phyloP scores from a whole-genome alignment of 2,888 invertebrate species.

The Amaurobius ferox region DNA sequence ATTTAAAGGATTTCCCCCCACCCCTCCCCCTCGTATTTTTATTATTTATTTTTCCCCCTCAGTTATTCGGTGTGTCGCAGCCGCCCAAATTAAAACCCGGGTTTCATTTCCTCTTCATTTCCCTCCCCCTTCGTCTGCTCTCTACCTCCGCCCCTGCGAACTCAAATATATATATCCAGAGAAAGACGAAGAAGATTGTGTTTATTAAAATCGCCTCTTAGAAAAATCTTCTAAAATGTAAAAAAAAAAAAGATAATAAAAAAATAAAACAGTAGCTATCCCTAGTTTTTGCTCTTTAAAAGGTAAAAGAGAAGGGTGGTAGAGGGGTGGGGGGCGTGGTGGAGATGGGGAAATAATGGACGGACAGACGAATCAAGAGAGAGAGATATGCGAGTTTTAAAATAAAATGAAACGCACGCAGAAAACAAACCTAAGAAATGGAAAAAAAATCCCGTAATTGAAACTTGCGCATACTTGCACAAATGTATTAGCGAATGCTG shows the following conservation, averaged over 20 bases:
- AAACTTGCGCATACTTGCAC: conserved; percentile 68
- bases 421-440: conserved; percentile 53
- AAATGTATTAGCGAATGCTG: conserved; percentile 64
- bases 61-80: conserved; percentile 55
- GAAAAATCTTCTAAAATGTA: conserved; percentile 40
- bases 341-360: conserved; percentile 63
- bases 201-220: conserved; percentile 72
- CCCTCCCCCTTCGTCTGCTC: conserved; percentile 7
- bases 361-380: conserved; percentile 41
- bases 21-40: conserved; percentile 29
- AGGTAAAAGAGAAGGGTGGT: conserved; percentile 34
- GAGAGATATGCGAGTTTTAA: conserved; percentile 38
- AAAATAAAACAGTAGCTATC: conserved; percentile 56
- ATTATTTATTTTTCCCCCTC: conserved; percentile 59
- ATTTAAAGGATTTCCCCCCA: conserved; percentile 68
- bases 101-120: conserved; percentile 33
- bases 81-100: conserved; percentile 63
- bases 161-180: conserved; percentile 51
- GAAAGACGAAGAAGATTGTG: conserved; percentile 63
- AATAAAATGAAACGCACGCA: conserved; percentile 45
- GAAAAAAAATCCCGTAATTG: conserved; percentile 65
- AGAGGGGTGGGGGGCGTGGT: conserved; percentile 11
- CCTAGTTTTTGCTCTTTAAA: conserved; percentile 54
- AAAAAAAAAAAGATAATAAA: conserved; percentile 24
- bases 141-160: conserved; percentile 12